Evolutionary conservation across 2,113 vertebrate genomes (phyloP).

Genomic region (Nymphicus hollandicus): DNA sequence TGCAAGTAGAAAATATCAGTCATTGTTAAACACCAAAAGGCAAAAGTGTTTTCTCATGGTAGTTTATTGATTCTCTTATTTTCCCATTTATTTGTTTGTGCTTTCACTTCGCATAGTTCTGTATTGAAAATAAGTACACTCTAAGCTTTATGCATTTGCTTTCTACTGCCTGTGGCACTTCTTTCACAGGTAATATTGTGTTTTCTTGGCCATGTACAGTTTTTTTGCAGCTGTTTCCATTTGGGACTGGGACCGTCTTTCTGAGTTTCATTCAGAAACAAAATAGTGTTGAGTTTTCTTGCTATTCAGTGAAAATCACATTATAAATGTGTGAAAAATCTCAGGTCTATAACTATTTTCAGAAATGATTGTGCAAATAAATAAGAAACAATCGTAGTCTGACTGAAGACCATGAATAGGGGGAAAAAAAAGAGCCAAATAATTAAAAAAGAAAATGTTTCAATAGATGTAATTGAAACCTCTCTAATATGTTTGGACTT

Average conservation of each 20-base stretch:
- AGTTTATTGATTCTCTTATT: not conserved
- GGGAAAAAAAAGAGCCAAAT: not conserved
- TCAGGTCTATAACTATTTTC: not conserved
- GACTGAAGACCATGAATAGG: not conserved
- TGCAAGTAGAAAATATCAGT: not conserved
- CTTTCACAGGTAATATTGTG: not conserved
- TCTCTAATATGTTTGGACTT: not conserved
- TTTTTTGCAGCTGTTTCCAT: not conserved
- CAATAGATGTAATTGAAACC: not conserved
- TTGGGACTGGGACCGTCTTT: not conserved
- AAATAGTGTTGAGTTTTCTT: not conserved
- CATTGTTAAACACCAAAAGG: not conserved
- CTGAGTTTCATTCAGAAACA: not conserved
- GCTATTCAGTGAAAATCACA: not conserved
- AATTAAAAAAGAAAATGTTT: not conserved
- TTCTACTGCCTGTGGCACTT: not conserved
- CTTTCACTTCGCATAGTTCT: not conserved
- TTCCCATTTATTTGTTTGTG: not conserved
- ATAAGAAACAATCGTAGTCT: not conserved
- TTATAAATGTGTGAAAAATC: not conserved
- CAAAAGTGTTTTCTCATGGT: not conserved
- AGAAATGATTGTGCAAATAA: not conserved
- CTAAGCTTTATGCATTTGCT: not conserved
- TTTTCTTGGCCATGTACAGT: not conserved
- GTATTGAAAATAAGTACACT: not conserved